Base-by-base conservation (phyloP, 1,140 invertebrate genomes). In the Pseudomyrmex concolor region DNA sequence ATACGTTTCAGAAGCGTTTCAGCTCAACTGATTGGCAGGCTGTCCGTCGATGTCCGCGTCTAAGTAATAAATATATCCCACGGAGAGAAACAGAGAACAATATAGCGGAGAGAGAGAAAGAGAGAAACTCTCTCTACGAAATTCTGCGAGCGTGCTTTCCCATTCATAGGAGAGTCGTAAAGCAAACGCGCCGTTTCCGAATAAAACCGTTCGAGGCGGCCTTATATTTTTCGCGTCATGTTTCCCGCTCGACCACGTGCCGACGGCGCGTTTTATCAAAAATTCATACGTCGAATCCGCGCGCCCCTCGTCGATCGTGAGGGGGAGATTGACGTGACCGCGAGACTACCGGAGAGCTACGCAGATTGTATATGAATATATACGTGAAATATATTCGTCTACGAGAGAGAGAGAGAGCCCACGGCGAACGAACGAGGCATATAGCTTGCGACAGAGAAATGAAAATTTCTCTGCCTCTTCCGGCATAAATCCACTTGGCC, bases 401-500 rank as follows among this genome's bases (percentile, higher is more conserved):
- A 25, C 25, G 25, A 25, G 13, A 50, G 13, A 77, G 45, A 34
- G 17, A 48, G 13, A 77, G 45, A n/a, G n/a, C 22, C 19, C 12
- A 0, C 64, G n/a, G 62, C 19, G 63, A 22, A 78, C 64, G 25
- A 19, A 19, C 63, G 62, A 57, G 51, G 76, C 76, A 17, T 70
- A 78, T 51, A 57, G 76, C 70, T 78, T 71, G 72, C 62, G 66
- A 84, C 73, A 62, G 77, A 85, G 74, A 83, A 83, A 85, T 85
- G 78, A 85, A 83, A 85, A 85, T 85, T 83, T 72, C 70, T 83
- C 70, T 83, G 54, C 78, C 84, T 60, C 70, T 81, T 80, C 70
- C 76, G 74, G 83, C 45, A 88, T 84, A 84, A 84, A 86, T 84
- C 70, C 60, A 81, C 70, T 77, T 71, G 64, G 64, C 83, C 85